Evolutionary conservation across 2,888 invertebrate genomes (phyloP).

Genomic region (Ophion ellenae): DNA sequence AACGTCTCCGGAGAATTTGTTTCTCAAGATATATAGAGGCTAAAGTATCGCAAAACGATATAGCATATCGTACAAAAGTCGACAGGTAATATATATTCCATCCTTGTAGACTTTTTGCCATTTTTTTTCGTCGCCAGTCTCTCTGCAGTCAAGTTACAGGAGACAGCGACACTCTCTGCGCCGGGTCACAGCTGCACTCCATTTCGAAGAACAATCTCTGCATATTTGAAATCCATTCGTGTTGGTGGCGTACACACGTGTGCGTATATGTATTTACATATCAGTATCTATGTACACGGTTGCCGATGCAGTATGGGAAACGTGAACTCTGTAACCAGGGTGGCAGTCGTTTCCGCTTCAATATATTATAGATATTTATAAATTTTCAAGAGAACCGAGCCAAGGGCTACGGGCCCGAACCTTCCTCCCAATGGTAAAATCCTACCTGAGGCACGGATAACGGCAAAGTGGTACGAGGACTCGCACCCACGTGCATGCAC

Average conservation of each 20-base stretch:
- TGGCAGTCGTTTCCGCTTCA: conserved; percentile 67
- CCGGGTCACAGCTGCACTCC: conserved; percentile 77
- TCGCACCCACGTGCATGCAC: conserved; percentile 43
- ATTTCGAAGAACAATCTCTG: conserved; percentile 80
- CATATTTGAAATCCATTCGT: conserved; percentile 81
- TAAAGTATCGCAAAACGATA: conserved; percentile 27
- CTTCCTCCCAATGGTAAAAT: conserved; percentile 52
- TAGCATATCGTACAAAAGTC: conserved; percentile 36
- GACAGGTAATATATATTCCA: conserved; percentile 61
- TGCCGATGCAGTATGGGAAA: conserved; percentile 31
- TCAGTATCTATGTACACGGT: conserved; percentile 21
- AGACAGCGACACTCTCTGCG: conserved; percentile 71
- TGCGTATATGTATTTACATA: conserved; percentile 36
- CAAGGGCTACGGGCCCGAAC: conserved; percentile 21
- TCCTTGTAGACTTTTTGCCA: conserved; percentile 37
- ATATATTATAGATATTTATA: conserved; percentile 79
- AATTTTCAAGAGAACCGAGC: conserved; percentile 73
- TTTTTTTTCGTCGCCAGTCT: conserved; percentile 23
- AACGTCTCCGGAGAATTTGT: conserved; percentile 30
- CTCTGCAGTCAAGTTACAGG: conserved; percentile 44
- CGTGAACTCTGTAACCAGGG: conserved; percentile 49
- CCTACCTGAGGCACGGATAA: conserved; percentile 63
- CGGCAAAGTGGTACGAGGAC: conserved; percentile 55
- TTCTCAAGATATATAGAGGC: conserved; percentile 14
- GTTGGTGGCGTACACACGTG: conserved; percentile 53